Percentiles rank a stretch among this genome's conserved stretches.
These are phyloP conservation scores for Vandiemenella viatica DNA, from an alignment of 2,888 invertebrate species.

Conservation along the genomic window DNA sequence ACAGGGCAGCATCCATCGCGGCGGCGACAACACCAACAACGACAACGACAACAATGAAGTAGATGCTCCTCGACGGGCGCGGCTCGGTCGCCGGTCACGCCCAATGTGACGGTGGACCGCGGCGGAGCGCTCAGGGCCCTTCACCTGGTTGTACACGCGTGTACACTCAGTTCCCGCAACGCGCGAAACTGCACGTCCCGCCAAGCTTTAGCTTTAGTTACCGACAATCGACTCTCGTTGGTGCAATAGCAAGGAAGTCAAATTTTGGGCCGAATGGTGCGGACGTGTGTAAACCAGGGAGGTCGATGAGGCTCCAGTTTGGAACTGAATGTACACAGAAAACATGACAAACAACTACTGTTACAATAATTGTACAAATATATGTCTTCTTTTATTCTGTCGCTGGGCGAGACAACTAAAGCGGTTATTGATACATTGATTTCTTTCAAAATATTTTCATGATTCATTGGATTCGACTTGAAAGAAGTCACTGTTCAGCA, in stretches of 20 bases:
- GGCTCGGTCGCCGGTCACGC: constrained; percentile 31
- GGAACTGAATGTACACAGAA: constrained; percentile 19
- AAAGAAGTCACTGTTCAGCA: too few relatives aligned
- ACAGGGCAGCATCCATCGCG: neutral
- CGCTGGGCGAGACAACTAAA: too few relatives aligned
- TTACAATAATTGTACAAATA: constrained; percentile 13
- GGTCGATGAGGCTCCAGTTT: constrained; percentile 14
- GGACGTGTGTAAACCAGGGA: constrained; percentile 17
- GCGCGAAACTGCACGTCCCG: too few relatives aligned
- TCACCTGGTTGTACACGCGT: constrained; percentile 18
- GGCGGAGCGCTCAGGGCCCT: constrained; percentile 29
- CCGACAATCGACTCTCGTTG: too few relatives aligned
- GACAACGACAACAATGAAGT: constrained; percentile 9
- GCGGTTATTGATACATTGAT: neutral
- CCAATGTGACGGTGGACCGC: constrained; percentile 31
- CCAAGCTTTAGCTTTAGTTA: too few relatives aligned
- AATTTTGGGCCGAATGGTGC: too few relatives aligned
- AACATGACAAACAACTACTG: constrained; percentile 17
- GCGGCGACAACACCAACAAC: constrained; percentile 8
- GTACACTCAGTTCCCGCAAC: constrained; percentile 16
- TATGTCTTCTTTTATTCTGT: too few relatives aligned
- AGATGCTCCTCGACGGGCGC: constrained; percentile 17
- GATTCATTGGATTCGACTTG: too few relatives aligned
- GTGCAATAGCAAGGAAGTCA: too few relatives aligned
- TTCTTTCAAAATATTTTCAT: too few relatives aligned